These are phyloP conservation scores for Paramuricea clavata DNA, from an alignment of 92 coral and sea anemone species.

Conservation along the genomic window DNA sequence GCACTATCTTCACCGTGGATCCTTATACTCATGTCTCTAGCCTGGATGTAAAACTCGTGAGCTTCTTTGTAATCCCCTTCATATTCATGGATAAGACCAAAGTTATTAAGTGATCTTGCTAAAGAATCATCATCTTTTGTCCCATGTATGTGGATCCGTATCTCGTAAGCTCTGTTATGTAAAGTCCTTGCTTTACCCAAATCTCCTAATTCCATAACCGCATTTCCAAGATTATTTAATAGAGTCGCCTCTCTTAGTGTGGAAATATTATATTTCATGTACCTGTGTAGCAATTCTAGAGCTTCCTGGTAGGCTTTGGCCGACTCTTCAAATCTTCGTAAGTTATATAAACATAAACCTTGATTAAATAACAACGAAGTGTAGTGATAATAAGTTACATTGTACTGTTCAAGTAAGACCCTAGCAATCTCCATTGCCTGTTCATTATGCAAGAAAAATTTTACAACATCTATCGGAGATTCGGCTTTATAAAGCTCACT, in stretches of 20 bases:
- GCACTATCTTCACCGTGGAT: neutral
- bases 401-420: neutral
- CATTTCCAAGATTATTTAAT: slow-evolving; percentile 15
- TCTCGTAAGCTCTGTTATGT: slow-evolving; percentile 18
- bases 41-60: neutral
- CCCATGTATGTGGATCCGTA: neutral
- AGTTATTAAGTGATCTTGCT: slow-evolving; percentile 19
- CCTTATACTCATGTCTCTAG: slow-evolving; percentile 14
- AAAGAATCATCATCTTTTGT: neutral
- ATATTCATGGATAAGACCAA: slow-evolving; percentile 1
- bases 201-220: slow-evolving; percentile 4
- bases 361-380: neutral
- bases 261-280: neutral
- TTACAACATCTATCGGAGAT: neutral
- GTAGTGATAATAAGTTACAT: neutral
- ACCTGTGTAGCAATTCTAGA: neutral
- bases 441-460: neutral
- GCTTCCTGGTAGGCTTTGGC: slow-evolving; percentile 14
- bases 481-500: neutral
- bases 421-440: neutral
- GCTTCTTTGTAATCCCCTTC: slow-evolving; percentile 7
- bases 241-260: neutral
- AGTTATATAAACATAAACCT: neutral
- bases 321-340: slow-evolving; percentile 12
- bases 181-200: neutral